Base-by-base conservation (phyloP, 1,140 invertebrate genomes). In the Batillaria attramentaria region DNA sequence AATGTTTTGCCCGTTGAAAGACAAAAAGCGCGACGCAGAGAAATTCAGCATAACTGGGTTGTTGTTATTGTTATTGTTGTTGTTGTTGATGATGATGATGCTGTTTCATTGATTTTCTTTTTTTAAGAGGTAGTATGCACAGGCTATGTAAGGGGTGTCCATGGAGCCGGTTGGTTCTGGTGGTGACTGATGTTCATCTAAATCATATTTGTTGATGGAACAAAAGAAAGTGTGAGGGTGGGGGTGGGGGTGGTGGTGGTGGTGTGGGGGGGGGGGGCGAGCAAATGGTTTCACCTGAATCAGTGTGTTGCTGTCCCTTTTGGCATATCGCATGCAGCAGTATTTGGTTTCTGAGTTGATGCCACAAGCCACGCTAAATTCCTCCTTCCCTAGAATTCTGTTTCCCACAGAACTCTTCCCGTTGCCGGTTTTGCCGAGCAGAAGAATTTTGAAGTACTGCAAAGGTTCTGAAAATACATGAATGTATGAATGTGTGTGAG, bases 361-460 rank as follows among this genome's bases (percentile, higher is more conserved):
- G 41, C 69, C 69, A 46, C 62, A 28, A 8, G 72, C 66, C n/a
- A 60, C 33, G 2, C 41, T 42, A 75, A 78, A 81, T 3, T 31
- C 68, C 20, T 76, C 42, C 28, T 50, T 28, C 18, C 83, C 77
- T 39, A 82, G 43, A 62, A 84, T 79, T 43, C 70, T 76, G 76
- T 84, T 82, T 10, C 78, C 84, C 8, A 83, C 76, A 16, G 77
- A 54, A 54, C 83, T 83, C 78, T 83, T 85, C 1, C 84, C 84
- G 72, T 77, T 65, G 24, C 84, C 82, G 20, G 82, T 84, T 77
- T 80, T 80, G 1, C 81, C 82, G 37, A 82, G 60, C n/a, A 82
- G 33, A 16, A 82, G 46, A 24, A 10, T 24, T 50, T 10, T 10
- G 46, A 50, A 10, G 24, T 24, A 50, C 46, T 50, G 46, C 46